phyloP scores from a whole-genome alignment of 1,140 invertebrate species.

The Oscheius sp. region DNA sequence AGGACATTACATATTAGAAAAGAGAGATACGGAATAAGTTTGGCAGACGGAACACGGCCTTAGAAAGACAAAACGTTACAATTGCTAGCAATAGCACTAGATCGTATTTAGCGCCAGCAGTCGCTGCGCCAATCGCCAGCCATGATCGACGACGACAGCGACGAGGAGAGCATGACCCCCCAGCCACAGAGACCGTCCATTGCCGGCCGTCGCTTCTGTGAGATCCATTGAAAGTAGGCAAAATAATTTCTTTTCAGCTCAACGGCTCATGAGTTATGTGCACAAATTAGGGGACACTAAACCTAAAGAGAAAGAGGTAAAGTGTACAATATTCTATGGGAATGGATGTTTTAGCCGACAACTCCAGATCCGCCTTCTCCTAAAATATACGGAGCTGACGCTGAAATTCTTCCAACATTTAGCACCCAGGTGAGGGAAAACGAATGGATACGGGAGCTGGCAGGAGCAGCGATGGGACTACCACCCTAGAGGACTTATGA shows the following conservation, averaged over 20 bases:
- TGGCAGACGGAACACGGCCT: too few relatives aligned
- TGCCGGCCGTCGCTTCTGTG: background rate
- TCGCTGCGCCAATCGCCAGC: background rate
- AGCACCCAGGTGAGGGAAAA: background rate
- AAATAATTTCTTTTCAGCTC: background rate
- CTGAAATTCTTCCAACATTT: background rate
- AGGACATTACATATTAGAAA: too few relatives aligned
- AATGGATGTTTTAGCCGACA: too few relatives aligned
- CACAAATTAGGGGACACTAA: background rate
- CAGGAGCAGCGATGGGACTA: too few relatives aligned
- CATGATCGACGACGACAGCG: background rate
- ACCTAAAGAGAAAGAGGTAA: background rate
- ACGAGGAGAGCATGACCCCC: background rate
- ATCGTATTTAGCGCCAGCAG: too few relatives aligned
- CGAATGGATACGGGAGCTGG: too few relatives aligned
- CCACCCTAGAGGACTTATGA: too few relatives aligned
- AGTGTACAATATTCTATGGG: too few relatives aligned
- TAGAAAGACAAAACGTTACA: too few relatives aligned
- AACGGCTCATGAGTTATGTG: background rate
- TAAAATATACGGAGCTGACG: background rate
- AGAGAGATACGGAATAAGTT: too few relatives aligned
- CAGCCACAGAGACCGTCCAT: background rate
- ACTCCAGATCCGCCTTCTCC: background rate
- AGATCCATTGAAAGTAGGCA: background rate
- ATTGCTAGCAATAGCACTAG: too few relatives aligned